Evolutionary conservation across 2,113 vertebrate species (phyloP), one percentile per base, ranked within the genome.

Genomic region (Cyprinodon tularosa): DNA sequence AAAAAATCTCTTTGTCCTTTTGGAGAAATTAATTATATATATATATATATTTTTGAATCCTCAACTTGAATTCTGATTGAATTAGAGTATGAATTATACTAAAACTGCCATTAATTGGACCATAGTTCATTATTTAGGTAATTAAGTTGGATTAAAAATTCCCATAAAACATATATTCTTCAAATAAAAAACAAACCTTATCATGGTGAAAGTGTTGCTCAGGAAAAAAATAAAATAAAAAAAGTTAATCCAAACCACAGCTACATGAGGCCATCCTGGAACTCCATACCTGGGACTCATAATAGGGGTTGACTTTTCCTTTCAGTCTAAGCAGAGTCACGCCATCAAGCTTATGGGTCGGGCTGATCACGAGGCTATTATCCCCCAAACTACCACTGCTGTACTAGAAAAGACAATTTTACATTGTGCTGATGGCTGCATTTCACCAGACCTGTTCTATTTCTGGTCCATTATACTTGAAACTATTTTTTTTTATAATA

Each of bases 251-350:
- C 29, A 29, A 29, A 29, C 29, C 29, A 29, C 29, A 29, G 29
- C 29, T 29, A 29, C 29, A 8, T 1, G 13, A 17, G 45, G 13
- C 4, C 8, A n/a, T 12, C 22, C 5, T 1, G 42, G n/a, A 22
- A n/a, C 42, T 66, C 62, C n/a, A 29, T 3, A 22, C 4, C 60
- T 38, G 38, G 3, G 8, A 20, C 50, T 60, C 64, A 64, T 42
- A 29, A 17, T 42, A 22, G 3, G 29, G 2, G 3, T 47, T 74
- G n/a, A 69, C 22, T 76, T 42, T 11, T 29, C 5, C 2, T 17
- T n/a, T 44, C 38, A 65, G 67, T 39, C 40, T 66, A 89, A 91
- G 87, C 71, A 70, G 83, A 90, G 86, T 92, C 92, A 93, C 74
- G 47, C 65, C 82, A 77, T 50, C 42, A 73, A 78, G 83, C 82